Evolutionary conservation across 2,113 vertebrate species (phyloP), one percentile per base, ranked within the genome.

Genomic region (Oryzias curvinotus): DNA sequence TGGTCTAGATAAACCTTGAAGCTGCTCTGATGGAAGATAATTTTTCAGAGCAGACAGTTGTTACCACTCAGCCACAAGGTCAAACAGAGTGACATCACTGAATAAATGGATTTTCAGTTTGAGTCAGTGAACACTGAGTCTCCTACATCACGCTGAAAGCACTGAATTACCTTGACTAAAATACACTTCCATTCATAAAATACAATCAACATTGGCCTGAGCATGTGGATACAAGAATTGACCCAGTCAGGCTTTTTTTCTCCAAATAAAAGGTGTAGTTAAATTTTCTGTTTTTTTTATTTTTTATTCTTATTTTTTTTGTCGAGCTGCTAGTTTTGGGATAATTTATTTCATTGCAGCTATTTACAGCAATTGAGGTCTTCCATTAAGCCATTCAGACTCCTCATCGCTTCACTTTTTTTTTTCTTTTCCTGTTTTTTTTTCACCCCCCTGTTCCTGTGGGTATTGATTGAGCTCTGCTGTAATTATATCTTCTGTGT

Each of bases 401-500:
- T 30, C 60, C 67, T 82, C 67, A 73, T 56, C 63, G 45, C 45
- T 71, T 79, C 82, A 63, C 54, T 63, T 76, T 64, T 57, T 57
- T 44, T 54, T 68, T 65, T 77, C 72, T 74, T 58, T 73, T 48
- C 14, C 16, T 30, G n/a, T 19, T 52, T 30, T 49, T 52, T 68
- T 72, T 82, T 80, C 81, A 66, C 62, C 64, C 77, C 55, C 57
- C 65, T 73, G 68, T 73, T 86, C 81, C 61, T 78, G 80, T 81
- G 64, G 56, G 65, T 79, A 83, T 86, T 85, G 85, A 87, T 83
- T 87, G 82, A 86, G 76, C 73, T 74, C 60, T 49, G 71, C 83
- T 87, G 86, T 85, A 86, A 88, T 87, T 84, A 82, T 80, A 84
- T 86, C 78, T 77, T 81, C 73, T 69, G 63, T 77, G 77, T 85